These are phyloP conservation scores for Gisinianus flammeolus DNA, from an alignment of 2,888 invertebrate species.

Conservation along the genomic window DNA sequence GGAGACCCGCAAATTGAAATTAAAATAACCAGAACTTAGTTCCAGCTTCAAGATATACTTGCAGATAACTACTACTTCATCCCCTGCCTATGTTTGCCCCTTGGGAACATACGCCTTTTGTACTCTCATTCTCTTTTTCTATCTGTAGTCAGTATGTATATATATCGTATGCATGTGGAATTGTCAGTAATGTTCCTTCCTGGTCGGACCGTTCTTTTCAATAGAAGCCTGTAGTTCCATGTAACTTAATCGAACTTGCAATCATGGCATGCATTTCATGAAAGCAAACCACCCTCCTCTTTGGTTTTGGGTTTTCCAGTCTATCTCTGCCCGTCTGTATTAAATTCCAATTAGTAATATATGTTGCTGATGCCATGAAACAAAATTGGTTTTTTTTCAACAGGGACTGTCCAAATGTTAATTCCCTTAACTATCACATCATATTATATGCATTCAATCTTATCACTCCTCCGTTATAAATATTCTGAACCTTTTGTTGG, in stretches of 20 bases:
- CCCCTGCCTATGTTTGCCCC: conserved; percentile 22
- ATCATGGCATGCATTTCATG: not conserved
- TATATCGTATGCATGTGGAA: not conserved
- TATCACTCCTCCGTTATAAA: not conserved
- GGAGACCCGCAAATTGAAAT: conserved; percentile 21
- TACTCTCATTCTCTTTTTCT: not conserved
- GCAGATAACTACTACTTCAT: conserved; percentile 22
- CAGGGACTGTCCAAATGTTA: conserved; percentile 16
- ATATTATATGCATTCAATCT: not conserved
- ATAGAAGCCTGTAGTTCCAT: not conserved
- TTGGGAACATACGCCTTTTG: conserved; percentile 12
- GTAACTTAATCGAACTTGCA: conserved; percentile 6
- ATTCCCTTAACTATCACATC: conserved; percentile 37
- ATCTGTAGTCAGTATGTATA: not conserved
- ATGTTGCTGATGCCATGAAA: not conserved
- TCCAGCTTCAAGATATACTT: conserved; percentile 24
- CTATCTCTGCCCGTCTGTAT: conserved; percentile 25
- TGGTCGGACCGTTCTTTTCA: not conserved
- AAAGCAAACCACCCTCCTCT: not conserved
- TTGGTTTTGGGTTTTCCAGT: not conserved
- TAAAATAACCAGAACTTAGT: conserved; percentile 5
- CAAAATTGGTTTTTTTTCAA: conserved; percentile 29
- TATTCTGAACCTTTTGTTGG: too few species aligned
- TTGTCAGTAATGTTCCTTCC: not conserved
- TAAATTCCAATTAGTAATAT: conserved; percentile 39